A percentile compares a stretch with the other conserved stretches of the same genome.
Conservation (phyloP, 2,888 invertebrate species). For the Sisyra terminalis region DNA sequence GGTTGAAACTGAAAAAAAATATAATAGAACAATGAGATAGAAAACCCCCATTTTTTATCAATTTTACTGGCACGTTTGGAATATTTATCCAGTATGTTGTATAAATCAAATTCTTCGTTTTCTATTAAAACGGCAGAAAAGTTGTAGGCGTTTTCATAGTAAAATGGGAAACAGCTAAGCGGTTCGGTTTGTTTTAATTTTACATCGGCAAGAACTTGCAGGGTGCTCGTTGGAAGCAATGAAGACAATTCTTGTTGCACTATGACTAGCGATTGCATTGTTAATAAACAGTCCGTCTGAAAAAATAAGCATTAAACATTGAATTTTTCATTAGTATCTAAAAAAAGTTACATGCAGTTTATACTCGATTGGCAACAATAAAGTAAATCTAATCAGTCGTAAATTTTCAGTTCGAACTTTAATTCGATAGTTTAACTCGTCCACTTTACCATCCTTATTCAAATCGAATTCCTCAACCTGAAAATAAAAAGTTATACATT, state of each 20-base stretch:
- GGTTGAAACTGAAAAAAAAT: slow-evolving; percentile 1
- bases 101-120: slow-evolving; percentile 28
- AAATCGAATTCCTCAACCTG: slow-evolving; percentile 50
- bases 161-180: slow-evolving; percentile 30
- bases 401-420: slow-evolving; percentile 32
- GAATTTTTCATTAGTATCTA: slow-evolving; percentile 2
- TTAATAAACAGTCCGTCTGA: slow-evolving; percentile 34
- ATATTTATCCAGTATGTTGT: slow-evolving; percentile 37
- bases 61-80: slow-evolving; percentile 39
- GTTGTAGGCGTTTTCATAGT: slow-evolving; percentile 37
- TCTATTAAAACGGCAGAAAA: slow-evolving; percentile 30
- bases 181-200: slow-evolving; percentile 30
- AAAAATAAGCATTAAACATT: slow-evolving; percentile 16
- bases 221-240: slow-evolving; percentile 21
- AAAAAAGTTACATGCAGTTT: slow-evolving; percentile 43
- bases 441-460: slow-evolving; percentile 45
- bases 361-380: slow-evolving; percentile 42
- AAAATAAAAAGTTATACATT: slow-evolving; percentile 11
- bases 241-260: slow-evolving; percentile 28
- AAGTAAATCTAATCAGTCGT: slow-evolving; percentile 35
- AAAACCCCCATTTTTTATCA: background rate
- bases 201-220: slow-evolving; percentile 30
- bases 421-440: slow-evolving; percentile 40
- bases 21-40: background rate
- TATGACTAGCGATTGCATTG: slow-evolving; percentile 36